A percentile compares a stretch with the other conserved stretches of the same genome.
Conservation (phyloP, 1,140 invertebrate species). For the Tenebrio molitor region DNA sequence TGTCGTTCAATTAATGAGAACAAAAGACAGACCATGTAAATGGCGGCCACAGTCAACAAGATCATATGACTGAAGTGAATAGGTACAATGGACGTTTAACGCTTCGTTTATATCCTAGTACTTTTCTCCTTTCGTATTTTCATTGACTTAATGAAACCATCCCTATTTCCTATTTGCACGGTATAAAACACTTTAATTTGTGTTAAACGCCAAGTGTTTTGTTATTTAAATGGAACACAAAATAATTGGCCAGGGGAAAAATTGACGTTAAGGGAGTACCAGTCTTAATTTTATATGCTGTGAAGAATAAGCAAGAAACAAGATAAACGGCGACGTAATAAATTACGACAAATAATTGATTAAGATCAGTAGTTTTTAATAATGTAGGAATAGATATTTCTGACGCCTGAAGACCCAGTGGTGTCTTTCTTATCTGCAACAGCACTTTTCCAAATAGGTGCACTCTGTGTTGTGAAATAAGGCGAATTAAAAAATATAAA, state of each 20-base stretch:
- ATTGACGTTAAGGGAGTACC: not conserved
- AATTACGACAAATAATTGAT: too few relatives aligned
- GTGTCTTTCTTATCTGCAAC: too few relatives aligned
- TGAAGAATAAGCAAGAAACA: too few relatives aligned
- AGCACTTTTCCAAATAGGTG: too few relatives aligned
- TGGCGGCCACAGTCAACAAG: slow-evolving; percentile 45
- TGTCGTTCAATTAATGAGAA: slow-evolving; percentile 55
- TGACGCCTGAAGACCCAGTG: too few relatives aligned
- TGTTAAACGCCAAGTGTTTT: slow-evolving; percentile 22
- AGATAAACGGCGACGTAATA: too few relatives aligned
- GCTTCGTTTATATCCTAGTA: slow-evolving; percentile 50
- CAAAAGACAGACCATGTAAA: slow-evolving; percentile 51
- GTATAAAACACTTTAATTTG: slow-evolving; percentile 25
- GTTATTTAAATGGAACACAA: slow-evolving; percentile 24
- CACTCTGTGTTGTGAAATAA: too few relatives aligned
- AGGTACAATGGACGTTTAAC: slow-evolving; percentile 54
- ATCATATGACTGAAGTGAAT: slow-evolving; percentile 47
- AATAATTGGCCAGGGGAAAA: slow-evolving; percentile 26
- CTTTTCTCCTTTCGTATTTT: slow-evolving; percentile 42
- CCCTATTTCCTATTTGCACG: slow-evolving; percentile 9
- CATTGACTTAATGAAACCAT: slow-evolving; percentile 40
- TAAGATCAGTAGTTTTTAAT: too few relatives aligned
- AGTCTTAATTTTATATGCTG: too few relatives aligned
- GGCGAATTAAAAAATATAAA: too few relatives aligned
- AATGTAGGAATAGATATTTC: too few relatives aligned